phyloP scores from a whole-genome alignment of 2,888 invertebrate genomes.

The Actias luna region DNA sequence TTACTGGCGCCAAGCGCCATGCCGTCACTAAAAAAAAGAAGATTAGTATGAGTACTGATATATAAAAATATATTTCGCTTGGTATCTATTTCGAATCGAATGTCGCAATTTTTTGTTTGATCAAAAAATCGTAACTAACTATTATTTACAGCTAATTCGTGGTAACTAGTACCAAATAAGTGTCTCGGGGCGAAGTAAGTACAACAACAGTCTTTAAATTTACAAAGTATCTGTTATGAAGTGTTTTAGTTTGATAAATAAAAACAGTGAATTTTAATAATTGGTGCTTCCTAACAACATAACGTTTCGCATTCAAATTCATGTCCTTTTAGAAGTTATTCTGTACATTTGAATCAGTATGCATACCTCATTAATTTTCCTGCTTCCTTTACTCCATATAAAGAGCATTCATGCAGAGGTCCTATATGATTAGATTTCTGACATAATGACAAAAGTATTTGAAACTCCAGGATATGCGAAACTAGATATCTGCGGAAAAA shows the following conservation, averaged over 20 bases:
- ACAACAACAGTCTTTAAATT: background rate
- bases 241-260: background rate
- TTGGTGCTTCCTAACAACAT: background rate
- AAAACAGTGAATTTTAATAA: background rate
- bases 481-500: slow-evolving; percentile 78
- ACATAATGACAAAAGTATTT: slow-evolving; percentile 88
- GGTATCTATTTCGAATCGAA: no score
- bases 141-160: no score
- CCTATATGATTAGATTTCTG: slow-evolving; percentile 83
- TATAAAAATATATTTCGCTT: no score
- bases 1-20: slow-evolving; percentile 73
- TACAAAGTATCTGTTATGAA: no score
- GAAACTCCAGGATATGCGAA: slow-evolving; percentile 89
- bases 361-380: slow-evolving; percentile 83
- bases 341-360: slow-evolving; percentile 21
- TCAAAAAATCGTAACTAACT: no score
- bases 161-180: background rate
- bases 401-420: slow-evolving; percentile 87
- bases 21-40: slow-evolving; percentile 55
- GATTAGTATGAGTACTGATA: background rate
- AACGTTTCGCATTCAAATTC: background rate
- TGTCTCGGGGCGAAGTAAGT: background rate
- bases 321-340: slow-evolving; percentile 7
- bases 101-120: background rate
- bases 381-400: slow-evolving; percentile 84